phyloP scores from a whole-genome alignment of 2,113 vertebrate genomes.

The Oostethus manadensis region DNA sequence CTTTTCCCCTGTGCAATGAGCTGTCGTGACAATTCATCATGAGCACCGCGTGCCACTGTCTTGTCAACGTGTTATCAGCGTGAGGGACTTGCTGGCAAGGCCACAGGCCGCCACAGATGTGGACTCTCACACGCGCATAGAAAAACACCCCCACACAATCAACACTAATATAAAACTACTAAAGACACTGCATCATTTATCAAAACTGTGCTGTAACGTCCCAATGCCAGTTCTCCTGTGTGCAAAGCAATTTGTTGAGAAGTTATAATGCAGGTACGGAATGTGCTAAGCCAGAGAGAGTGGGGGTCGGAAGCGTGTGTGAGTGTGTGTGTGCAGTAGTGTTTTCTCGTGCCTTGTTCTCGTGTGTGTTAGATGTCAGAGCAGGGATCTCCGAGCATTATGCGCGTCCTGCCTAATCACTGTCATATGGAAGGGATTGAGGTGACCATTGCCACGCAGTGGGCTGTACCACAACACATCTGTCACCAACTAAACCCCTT shows the following conservation, averaged over 20 bases:
- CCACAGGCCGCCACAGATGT: slow-evolving; percentile 68
- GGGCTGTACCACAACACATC: slow-evolving; percentile 49
- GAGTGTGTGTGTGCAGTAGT: slow-evolving; percentile 62
- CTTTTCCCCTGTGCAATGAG: slow-evolving; percentile 35
- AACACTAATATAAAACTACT: not conserved
- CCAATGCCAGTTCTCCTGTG: slow-evolving; percentile 17
- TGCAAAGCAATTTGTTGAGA: slow-evolving; percentile 75
- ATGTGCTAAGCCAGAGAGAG: slow-evolving; percentile 81
- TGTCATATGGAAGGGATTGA: slow-evolving; percentile 95
- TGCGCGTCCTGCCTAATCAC: slow-evolving; percentile 82
- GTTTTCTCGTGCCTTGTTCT: slow-evolving; percentile 54
- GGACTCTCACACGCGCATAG: slow-evolving; percentile 53
- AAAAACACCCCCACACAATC: not conserved
- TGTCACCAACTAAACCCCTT: slow-evolving; percentile 29
- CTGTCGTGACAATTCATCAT: slow-evolving; percentile 33
- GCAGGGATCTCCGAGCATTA: slow-evolving; percentile 80
- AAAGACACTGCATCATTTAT: not conserved
- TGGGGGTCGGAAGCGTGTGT: slow-evolving; percentile 28
- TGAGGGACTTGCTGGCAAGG: slow-evolving; percentile 61
- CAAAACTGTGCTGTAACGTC: slow-evolving; percentile 4
- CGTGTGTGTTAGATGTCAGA: slow-evolving; percentile 78
- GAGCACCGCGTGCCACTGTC: slow-evolving; percentile 50
- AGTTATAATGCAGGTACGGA: slow-evolving; percentile 83
- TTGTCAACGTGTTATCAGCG: slow-evolving; percentile 65
- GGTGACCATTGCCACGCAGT: slow-evolving; percentile 73